Base-by-base conservation (phyloP, 2,888 invertebrate genomes). In the Alviniconcha strummeri region DNA sequence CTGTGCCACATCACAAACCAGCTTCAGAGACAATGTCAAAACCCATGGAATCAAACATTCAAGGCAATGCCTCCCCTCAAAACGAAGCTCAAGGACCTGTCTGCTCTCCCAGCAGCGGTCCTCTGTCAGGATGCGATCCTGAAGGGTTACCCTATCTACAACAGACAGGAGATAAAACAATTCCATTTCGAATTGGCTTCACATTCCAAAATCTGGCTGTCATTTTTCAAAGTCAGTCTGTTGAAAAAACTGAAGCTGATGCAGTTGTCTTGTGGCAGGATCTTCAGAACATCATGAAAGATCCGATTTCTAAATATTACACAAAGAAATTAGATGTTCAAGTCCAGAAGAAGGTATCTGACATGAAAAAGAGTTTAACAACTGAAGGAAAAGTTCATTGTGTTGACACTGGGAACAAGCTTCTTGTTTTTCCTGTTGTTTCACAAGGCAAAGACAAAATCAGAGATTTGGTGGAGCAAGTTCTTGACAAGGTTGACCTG, bases 231-330 rank as follows among this genome's bases (percentile, higher is more conserved):
- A 56, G 19, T 17, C 56, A 57, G 19, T 56, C 56, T 76, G 56
- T 57, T n/a, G 8, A n/a, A 4, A n/a, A 56, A 17, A n/a, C 11
- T 7, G n/a, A 7, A 19, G 56, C 76, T 7, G 76, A 76, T 13
- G 11, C 76, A 9, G 52, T 76, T 8, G 17, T 76, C 56, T 19
- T 76, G 56, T 76, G 76, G 76, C 76, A 76, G 57, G 76, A 76
- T 6, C 9, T 9, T 8, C 7, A 19, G 2, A 75, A 55, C 6
- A 8, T 55, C 4, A 15, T 52, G 55, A 76, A 11, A 57, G 76
- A 76, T n/a, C 9, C 0, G 5, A 19, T 3, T 55, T 76, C 13
- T n/a, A 76, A 9, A 57, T 56, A 56, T 9, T 57, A 55, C 55
- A 17, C n/a, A n/a, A 57, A 57, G 8, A 72, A 5, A 5, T 75